Base-by-base conservation (phyloP, 2,888 invertebrate genomes). In the Xanthia togata region DNA sequence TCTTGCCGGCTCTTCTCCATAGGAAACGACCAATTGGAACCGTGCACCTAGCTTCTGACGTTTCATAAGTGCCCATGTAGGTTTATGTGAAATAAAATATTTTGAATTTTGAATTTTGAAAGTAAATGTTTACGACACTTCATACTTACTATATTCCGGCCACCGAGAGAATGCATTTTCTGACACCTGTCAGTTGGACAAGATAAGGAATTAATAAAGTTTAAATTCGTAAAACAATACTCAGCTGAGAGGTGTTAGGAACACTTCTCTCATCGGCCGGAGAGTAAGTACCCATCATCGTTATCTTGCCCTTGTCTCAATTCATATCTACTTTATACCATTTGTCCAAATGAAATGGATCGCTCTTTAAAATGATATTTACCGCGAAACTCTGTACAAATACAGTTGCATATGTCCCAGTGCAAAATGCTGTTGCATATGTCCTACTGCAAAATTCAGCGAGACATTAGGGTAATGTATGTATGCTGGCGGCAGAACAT, bases 401-500 rank as follows among this genome's bases (percentile, higher is more conserved):
- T 63, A 38, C 20, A 64, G 63, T 44, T 2, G n/a, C 26, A 57
- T 68, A 55, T 64, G 70, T 57, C 9, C 47, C 55, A 0, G 26
- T 70, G 38, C 64, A 71, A 62, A 76, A 76, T 76, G n/a, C n/a
- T n/a, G 63, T 44, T 2, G n/a, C 26, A 57, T 68, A 55, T 64
- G 70, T 57, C 9, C 47, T 50, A 0, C 35, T 70, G 38, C 64
- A 71, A 62, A 76, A 76, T 76, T 81, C 62, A 71, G 67, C 59
- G 59, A 50, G 47, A 85, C 69, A 73, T 76, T 76, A 68, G 47
- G 57, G 74, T 73, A 76, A 81, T 78, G 76, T 79, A 85, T 73
- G 75, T 55, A 69, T 73, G 69, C 68, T 62, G 53, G 38, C 55
- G 60, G 70, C 67, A 62, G 64, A 63, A 73, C 76, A 72, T 60